Base-by-base conservation (phyloP, 2,113 vertebrate species). In the Corynorhinus townsendii region DNA sequence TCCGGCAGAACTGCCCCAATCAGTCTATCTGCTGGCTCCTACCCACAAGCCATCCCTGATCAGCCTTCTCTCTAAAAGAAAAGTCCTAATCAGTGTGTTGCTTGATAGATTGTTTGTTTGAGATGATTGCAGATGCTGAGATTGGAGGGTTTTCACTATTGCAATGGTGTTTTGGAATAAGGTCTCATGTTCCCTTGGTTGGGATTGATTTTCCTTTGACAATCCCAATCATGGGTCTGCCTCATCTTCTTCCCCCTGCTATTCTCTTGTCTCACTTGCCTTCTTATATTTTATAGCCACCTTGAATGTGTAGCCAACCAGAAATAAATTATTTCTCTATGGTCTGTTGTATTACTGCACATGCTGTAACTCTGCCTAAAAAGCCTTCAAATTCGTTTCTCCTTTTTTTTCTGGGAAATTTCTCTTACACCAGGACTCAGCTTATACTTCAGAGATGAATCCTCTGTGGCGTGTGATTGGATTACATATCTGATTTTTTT, bases 1-100 rank as follows among this genome's bases (percentile, higher is more conserved):
- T 43, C 8, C 5, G 16, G 14, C 15, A 20, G 16, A 72, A 5
- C 2, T 4, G 10, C 1, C 10, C 30, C 12, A 38, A 20, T 22
- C 22, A 64, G 35, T 11, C 3, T 69, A 2, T 28, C 30, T 66
- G 11, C 68, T 9, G 15, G 4, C 1, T 15, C 5, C 20, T 5
- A 47, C n/a, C 33, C 11, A 26, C 16, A 40, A 24, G 16, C 2
- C 73, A 2, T 85, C 1, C 20, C 2, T 76, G 20, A 5, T 62
- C 68, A 77, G n/a, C 20, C 14, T 80, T 35, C n/a, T 35, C 4
- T 72, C 15, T 28, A 30, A 69, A 75, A 85, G 3, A 75, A 52
- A 86, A 73, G 4, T 9, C 11, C 45, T 56, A 14, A 45, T 35
- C 4, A 38, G 33, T 64, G 69, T 88, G 22, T 12, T 47, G 3